Evolutionary conservation across 2,888 invertebrate species (phyloP).

Genomic region (Drosophila demipolita): DNA sequence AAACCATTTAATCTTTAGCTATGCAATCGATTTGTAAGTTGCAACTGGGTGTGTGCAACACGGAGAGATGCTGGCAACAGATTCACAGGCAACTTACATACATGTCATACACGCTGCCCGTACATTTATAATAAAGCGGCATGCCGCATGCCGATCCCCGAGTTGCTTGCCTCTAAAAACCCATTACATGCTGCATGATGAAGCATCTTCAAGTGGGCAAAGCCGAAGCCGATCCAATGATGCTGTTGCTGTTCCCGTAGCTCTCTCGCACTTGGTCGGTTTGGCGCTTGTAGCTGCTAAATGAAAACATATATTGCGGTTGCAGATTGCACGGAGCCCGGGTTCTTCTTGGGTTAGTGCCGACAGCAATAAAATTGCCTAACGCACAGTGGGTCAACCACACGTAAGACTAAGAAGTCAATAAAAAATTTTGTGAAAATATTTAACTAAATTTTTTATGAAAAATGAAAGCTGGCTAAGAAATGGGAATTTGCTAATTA

Average conservation of each 20-base stretch:
- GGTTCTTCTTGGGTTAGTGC: constrained; percentile 9
- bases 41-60: constrained; percentile 35
- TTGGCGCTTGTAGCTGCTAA: constrained; percentile 75
- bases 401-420: background rate
- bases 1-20: constrained; percentile 10
- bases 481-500: constrained; percentile 52
- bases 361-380: constrained; percentile 45
- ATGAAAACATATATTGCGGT: constrained; percentile 77
- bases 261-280: constrained; percentile 32
- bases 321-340: constrained; percentile 46
- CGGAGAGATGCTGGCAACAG: constrained; percentile 7
- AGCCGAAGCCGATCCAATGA: constrained; percentile 51
- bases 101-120: constrained; percentile 73
- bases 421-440: background rate
- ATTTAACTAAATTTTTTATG: background rate
- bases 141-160: constrained; percentile 44
- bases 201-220: constrained; percentile 70
- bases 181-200: constrained; percentile 71
- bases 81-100: constrained; percentile 58
- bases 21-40: constrained; percentile 18
- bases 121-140: constrained; percentile 78
- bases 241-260: constrained; percentile 54
- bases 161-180: constrained; percentile 33
- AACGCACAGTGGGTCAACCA: constrained; percentile 49
- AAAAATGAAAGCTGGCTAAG: constrained; percentile 26